Evolutionary conservation across 2,888 invertebrate genomes (phyloP).

Genomic region (Schrankia costaestrigalis): DNA sequence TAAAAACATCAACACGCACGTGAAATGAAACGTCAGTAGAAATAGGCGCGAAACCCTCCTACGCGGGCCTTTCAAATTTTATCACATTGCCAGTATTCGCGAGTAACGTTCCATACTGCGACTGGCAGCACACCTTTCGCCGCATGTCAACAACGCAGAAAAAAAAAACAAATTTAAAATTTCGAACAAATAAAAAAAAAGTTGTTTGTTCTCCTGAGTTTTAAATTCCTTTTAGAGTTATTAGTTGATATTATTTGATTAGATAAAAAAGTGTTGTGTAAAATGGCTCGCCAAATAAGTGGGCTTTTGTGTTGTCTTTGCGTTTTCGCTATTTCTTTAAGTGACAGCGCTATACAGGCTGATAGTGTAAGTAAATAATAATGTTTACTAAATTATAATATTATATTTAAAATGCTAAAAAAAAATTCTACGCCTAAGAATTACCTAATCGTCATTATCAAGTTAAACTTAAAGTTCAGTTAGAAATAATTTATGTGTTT

Average conservation of each 20-base stretch:
- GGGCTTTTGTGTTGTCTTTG: constrained; percentile 67
- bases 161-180: constrained; percentile 21
- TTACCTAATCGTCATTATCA: no score
- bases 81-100: constrained; percentile 62
- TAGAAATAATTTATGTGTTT: no score
- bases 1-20: no score
- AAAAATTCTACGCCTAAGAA: no score
- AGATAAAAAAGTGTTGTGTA: constrained; percentile 23
- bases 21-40: constrained; percentile 61
- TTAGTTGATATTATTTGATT: constrained; percentile 1
- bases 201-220: no score
- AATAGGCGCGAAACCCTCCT: constrained; percentile 76
- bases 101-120: constrained; percentile 57
- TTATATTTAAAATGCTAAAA: no score
- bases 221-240: background rate
- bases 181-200: background rate
- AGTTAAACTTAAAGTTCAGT: no score
- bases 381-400: no score
- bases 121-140: constrained; percentile 68
- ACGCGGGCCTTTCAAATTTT: constrained; percentile 80
- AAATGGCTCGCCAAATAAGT: constrained; percentile 73
- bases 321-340: constrained; percentile 66
- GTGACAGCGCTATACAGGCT: constrained; percentile 71
- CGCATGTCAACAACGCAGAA: constrained; percentile 38
- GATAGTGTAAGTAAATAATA: constrained; percentile 58